phyloP scores from a whole-genome alignment of 2,888 invertebrate genomes.

The Gonocerus acuteangulatus region DNA sequence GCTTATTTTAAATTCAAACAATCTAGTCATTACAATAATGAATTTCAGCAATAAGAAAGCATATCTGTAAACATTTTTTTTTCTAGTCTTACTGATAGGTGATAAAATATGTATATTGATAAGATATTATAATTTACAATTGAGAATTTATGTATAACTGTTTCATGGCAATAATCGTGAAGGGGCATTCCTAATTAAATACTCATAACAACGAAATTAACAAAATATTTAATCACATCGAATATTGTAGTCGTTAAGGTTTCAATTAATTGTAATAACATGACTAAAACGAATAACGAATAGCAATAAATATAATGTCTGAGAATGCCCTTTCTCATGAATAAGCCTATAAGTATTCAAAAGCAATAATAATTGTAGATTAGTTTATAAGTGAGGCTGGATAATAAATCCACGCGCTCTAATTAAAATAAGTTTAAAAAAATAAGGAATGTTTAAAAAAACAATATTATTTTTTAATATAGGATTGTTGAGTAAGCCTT shows the following conservation, averaged over 20 bases:
- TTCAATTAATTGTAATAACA: too few species aligned
- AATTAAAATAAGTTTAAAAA: background rate
- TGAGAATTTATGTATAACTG: constrained; percentile 18
- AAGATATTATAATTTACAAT: constrained; percentile 15
- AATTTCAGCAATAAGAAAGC: constrained; percentile 6
- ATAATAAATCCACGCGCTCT: background rate
- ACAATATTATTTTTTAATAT: background rate
- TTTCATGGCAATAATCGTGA: constrained; percentile 34
- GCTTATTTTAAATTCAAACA: too few species aligned
- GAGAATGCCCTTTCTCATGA: constrained; percentile 13
- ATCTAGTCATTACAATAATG: background rate
- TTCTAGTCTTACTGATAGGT: constrained; percentile 1
- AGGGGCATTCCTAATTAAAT: constrained; percentile 27
- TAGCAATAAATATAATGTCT: background rate
- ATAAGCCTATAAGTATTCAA: constrained; percentile 35
- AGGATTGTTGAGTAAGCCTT: constrained; percentile 12
- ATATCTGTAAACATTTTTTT: constrained; percentile 3
- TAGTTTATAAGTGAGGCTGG: constrained; percentile 24
- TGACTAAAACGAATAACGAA: background rate
- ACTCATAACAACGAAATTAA: constrained; percentile 20
- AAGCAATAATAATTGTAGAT: constrained; percentile 35
- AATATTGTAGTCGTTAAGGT: background rate
- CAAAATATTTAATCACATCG: constrained; percentile 12
- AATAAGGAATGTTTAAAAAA: constrained; percentile 1
- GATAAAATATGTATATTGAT: constrained; percentile 9